These are phyloP conservation scores for Laupala kohalensis DNA, from an alignment of 1,140 invertebrate species.

Conservation along the genomic window DNA sequence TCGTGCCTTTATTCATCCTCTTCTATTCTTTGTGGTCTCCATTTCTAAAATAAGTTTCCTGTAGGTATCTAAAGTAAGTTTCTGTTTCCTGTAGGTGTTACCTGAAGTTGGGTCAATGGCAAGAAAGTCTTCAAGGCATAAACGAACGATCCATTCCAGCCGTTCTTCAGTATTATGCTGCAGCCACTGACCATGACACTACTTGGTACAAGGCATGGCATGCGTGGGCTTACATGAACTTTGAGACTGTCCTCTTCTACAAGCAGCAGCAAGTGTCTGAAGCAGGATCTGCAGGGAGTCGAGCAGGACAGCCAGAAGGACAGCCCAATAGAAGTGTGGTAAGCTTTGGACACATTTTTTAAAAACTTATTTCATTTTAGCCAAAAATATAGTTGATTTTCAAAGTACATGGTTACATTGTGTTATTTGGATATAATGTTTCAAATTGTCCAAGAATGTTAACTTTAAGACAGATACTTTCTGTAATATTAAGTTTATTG, in stretches of 20 bases:
- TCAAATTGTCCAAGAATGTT: no score
- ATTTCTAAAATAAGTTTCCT: neutral
- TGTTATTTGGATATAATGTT: no score
- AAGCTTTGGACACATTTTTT: neutral
- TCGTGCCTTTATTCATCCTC: neutral
- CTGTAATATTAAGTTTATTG: no score
- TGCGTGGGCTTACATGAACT: conserved; percentile 95
- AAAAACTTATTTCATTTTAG: no score
- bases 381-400: no score
- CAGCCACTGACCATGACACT: conserved; percentile 44
- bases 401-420: no score
- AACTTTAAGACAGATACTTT: no score
- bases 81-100: conserved; percentile 58
- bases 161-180: conserved; percentile 68
- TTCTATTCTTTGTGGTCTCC: neutral
- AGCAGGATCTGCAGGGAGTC: neutral
- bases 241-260: conserved; percentile 87
- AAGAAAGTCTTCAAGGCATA: conserved; percentile 67
- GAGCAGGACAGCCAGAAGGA: neutral
- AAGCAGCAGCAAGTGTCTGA: conserved; percentile 50
- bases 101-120: conserved; percentile 81
- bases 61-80: neutral
- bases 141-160: conserved; percentile 65
- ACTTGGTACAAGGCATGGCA: conserved; percentile 96
- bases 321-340: neutral